Conservation (phyloP, 2,113 vertebrate species). For the Gulo gulo region DNA sequence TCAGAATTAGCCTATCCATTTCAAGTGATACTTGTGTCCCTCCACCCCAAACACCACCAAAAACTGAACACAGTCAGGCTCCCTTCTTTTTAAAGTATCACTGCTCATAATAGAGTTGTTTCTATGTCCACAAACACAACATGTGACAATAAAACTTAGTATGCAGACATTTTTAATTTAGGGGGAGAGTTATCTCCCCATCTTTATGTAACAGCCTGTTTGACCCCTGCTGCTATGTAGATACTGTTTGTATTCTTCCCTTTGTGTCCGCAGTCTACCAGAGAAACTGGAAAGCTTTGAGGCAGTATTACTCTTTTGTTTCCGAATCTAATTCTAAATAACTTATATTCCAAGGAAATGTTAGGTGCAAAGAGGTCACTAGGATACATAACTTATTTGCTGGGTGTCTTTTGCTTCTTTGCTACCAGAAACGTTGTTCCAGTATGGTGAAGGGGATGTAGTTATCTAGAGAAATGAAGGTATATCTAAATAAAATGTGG, state of each 20-base stretch:
- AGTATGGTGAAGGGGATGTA: neutral
- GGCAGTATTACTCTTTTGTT: neutral
- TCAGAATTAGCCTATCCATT: neutral
- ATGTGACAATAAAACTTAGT: neutral
- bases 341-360: neutral
- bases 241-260: neutral
- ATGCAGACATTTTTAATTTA: neutral
- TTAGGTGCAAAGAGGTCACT: neutral
- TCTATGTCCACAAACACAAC: neutral
- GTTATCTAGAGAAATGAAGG: conserved; percentile 8
- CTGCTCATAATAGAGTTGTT: neutral
- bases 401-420: neutral
- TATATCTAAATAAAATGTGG: neutral
- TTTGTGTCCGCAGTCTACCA: neutral
- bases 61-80: neutral
- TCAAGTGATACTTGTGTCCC: neutral
- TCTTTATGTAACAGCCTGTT: neutral
- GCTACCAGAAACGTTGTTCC: neutral
- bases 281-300: neutral
- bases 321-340: neutral
- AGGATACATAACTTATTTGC: neutral
- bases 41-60: neutral
- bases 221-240: neutral
- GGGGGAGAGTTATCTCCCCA: neutral
- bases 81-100: neutral